Conservation (phyloP, 2,888 invertebrate species). For the Sepioteuthis lessoniana region DNA sequence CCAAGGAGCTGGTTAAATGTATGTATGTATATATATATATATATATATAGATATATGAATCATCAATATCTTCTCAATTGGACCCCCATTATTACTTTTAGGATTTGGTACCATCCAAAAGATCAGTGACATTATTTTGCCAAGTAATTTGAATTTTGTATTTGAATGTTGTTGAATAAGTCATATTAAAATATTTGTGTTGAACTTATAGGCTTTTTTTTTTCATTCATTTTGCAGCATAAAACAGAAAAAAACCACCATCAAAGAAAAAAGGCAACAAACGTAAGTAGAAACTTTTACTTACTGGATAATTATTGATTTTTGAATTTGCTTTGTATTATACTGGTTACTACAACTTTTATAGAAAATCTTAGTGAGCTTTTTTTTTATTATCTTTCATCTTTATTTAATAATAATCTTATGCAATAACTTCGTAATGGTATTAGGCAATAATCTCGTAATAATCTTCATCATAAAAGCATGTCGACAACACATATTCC, state of each 20-base stretch:
- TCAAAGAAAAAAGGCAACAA: background rate
- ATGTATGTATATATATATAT: too few species aligned
- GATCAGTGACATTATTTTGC: background rate
- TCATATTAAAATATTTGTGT: background rate
- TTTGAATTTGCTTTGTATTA: too few species aligned
- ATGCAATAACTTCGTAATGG: too few species aligned
- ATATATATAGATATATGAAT: background rate
- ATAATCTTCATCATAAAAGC: too few species aligned
- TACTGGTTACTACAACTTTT: too few species aligned
- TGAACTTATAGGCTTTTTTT: background rate
- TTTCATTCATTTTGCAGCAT: background rate
- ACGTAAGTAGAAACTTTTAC: background rate
- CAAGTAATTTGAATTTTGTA: background rate
- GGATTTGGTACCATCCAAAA: background rate
- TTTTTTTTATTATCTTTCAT: too few species aligned
- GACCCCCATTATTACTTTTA: background rate
- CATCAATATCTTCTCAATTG: background rate
- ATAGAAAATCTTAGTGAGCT: too few species aligned
- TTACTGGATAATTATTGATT: too few species aligned
- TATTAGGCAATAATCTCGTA: too few species aligned
- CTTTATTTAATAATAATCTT: too few species aligned
- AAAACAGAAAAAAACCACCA: background rate
- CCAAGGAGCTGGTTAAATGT: too few species aligned
- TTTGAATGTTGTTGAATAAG: background rate
- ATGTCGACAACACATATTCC: too few species aligned